Evolutionary conservation across 2,113 vertebrate species (phyloP), one percentile per base, ranked within the genome.

Genomic region (Electrona antarctica): DNA sequence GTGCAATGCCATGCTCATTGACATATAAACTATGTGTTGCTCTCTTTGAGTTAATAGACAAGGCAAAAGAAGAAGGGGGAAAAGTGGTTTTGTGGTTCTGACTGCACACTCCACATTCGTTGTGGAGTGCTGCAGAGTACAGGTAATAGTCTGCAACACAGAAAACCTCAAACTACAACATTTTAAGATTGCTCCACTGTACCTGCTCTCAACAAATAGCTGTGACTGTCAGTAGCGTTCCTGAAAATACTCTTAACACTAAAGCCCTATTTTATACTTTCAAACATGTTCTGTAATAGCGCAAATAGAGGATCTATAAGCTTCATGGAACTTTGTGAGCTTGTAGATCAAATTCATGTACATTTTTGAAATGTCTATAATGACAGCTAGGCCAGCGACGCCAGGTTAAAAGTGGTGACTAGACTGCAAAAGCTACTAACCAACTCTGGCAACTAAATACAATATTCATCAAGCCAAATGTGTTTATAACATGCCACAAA

Each of bases 161-260:
- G 41, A 80, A 87, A 89, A 91, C 91, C 79, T 66, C 90, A 89
- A 81, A 80, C 13, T 12, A 28, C 74, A 69, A 65, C 69, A 64
- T 71, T 69, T 28, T 14, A 59, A 72, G 49, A 71, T 46, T 46
- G 52, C 71, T 77, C 8, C 54, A 59, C 60, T 70, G 82, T 54
- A 87, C 80, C 74, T 83, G 79, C 77, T 75, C 54, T 8, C 58
- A 67, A 8, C 50, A 46, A 12, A 54, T 13, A 64, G 74, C 41
- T 75, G 3, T 69, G 48, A 55, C 13, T 71, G 55, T 55, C 33
- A 48, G 48, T 6, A 69, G 15, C 64, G 72, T 49, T 60, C 3
- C 45, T 58, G 1, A 62, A 21, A 46, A 49, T 45, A 41, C 33
- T 41, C 33, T 41, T 41, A 41, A 41, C 33, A 41, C 33, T 41